Evolutionary conservation across 2,113 vertebrate species (phyloP), one percentile per base, ranked within the genome.

Genomic region (Leucoraja erinaceus): DNA sequence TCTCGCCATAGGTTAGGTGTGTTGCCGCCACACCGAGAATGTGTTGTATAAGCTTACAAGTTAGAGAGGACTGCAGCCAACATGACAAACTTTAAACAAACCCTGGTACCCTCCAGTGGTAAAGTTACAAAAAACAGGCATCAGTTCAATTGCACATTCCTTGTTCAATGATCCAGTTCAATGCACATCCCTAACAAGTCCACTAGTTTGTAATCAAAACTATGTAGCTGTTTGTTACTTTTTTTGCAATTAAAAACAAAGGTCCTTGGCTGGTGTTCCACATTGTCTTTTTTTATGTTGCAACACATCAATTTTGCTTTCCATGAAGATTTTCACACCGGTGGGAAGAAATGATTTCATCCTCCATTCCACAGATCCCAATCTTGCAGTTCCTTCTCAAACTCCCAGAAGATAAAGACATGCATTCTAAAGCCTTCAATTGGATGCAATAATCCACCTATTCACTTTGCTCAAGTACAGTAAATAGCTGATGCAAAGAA

Each of bases 171-270:
- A 28, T 91, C 90, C 90, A 91, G 90, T 72, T 91, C 68, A 72
- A 91, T 91, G 90, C 90, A 91, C 90, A 91, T 91, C 90, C 90
- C 90, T 72, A 91, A 91, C 47, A 68, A 38, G 90, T 54, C 68
- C 68, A 91, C 68, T 91, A 91, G 90, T 28, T 90, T 70, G 20
- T 90, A 90, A n/a, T 10, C 90, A 91, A 54, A 74, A 22, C 33
- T 28, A 72, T 2, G 10, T 72, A 72, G 18, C 66, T 68, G 22
- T 72, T 91, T 18, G 38, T 91, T 91, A 72, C 66, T 54, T 28
- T 54, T 47, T 90, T 70, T 68, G 14, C 18, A 47, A 10, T 38
- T 31, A 54, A 22, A 91, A 91, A 54, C 90, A 72, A 28, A 72
- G 10, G 68, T 54, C 72, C 31, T 38, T 74, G 33, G 90, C 90